Percentiles rank a stretch among this genome's conserved stretches.
phyloP scores from a whole-genome alignment of 2,797 vertebrate species.

The Brachymystax lenok region DNA sequence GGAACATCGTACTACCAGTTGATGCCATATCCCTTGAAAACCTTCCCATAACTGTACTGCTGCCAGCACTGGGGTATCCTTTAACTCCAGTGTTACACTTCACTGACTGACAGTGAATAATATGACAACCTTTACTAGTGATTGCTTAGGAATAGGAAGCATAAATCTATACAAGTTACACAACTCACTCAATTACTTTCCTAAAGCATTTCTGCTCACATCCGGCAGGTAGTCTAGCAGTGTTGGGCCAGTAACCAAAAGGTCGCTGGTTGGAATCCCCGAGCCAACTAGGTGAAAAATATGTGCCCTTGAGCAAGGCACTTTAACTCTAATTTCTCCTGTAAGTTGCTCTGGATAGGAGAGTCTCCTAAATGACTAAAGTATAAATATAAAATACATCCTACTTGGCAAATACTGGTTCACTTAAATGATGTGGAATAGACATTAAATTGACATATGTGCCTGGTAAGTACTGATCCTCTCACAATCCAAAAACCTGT shows the following conservation, averaged over 20 bases:
- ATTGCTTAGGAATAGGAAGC: neutral
- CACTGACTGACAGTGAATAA: neutral
- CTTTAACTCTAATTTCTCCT: no score
- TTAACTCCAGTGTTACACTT: neutral
- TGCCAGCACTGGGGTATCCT: neutral
- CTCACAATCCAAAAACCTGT: neutral
- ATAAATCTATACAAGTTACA: neutral
- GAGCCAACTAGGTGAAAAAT: no score
- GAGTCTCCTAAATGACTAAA: no score
- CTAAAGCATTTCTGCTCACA: neutral
- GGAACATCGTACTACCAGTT: neutral
- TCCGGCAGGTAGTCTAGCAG: no score
- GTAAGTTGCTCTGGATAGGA: no score
- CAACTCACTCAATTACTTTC: neutral
- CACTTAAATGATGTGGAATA: neutral
- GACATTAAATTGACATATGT: no score
- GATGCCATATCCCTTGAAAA: neutral
- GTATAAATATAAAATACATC: no score
- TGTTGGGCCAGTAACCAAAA: no score
- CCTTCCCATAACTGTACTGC: neutral
- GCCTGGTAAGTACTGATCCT: neutral
- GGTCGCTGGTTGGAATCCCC: no score
- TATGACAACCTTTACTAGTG: neutral
- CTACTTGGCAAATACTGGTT: no score
- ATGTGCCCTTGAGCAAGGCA: no score